A percentile compares a stretch with the other conserved stretches of the same genome.
phyloP scores from a whole-genome alignment of 2,797 vertebrate genomes.

The Scleropages formosus region DNA sequence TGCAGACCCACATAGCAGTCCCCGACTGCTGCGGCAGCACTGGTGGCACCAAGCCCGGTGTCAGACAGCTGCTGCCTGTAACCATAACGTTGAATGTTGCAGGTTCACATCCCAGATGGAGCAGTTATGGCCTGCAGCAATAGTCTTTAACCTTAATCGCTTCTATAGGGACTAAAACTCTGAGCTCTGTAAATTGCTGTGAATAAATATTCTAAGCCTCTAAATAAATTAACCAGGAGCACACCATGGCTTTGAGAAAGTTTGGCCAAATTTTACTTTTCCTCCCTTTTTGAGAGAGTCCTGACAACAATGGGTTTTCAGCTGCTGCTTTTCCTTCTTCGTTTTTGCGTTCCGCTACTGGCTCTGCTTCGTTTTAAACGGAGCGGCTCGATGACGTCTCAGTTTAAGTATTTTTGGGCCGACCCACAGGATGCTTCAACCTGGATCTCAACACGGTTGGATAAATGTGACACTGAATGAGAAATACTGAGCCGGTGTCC shows the following conservation, averaged over 20 bases:
- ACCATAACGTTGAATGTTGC: background rate
- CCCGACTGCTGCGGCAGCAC: background rate
- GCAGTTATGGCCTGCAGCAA: background rate
- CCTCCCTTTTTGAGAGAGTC: background rate
- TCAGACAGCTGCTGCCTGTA: constrained; percentile 1
- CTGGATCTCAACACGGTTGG: no score
- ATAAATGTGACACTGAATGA: no score
- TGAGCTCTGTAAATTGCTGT: background rate
- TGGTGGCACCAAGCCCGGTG: background rate
- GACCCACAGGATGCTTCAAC: no score
- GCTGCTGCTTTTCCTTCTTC: background rate
- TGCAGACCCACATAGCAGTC: background rate
- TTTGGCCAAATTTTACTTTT: background rate
- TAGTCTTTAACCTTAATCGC: no score
- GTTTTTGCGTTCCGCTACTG: background rate
- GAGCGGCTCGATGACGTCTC: background rate
- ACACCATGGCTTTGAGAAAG: background rate
- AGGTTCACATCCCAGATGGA: background rate
- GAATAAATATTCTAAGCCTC: background rate
- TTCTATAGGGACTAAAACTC: no score
- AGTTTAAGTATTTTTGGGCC: no score
- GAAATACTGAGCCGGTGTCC: no score
- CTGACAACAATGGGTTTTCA: background rate
- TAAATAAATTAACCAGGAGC: background rate
- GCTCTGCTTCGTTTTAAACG: background rate